Evolutionary conservation across 2,797 vertebrate genomes (phyloP).

Genomic region (Bradypodion ventrale): DNA sequence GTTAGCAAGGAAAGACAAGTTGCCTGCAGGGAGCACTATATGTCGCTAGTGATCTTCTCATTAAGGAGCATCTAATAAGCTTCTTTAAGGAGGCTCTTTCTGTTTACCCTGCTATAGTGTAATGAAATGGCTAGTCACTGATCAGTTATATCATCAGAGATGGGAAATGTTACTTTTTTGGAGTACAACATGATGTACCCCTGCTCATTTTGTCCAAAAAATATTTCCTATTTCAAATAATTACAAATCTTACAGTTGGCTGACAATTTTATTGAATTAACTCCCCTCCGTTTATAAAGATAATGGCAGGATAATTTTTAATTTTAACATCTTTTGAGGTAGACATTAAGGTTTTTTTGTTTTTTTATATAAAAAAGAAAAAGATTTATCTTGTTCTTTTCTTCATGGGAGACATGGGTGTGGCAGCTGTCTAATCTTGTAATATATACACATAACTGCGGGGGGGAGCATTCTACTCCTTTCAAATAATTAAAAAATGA

Average conservation of each 20-base stretch:
- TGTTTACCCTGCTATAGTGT: not conserved
- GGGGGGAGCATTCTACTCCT: slow-evolving; percentile 62
- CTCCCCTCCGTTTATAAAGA: no score
- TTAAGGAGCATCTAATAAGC: not conserved
- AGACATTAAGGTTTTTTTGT: no score
- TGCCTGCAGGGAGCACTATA: not conserved
- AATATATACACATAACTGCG: slow-evolving; percentile 57
- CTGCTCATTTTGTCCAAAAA: not conserved
- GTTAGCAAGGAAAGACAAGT: not conserved
- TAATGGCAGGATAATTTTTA: accelerated
- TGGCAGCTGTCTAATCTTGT: slow-evolving; percentile 28
- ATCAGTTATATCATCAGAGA: not conserved
- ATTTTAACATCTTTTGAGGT: slow-evolving; percentile 13
- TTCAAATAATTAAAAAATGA: slow-evolving; percentile 73
- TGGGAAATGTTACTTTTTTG: not conserved
- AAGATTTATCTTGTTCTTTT: slow-evolving; percentile 29
- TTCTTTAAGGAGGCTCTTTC: no score
- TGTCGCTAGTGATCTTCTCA: not conserved
- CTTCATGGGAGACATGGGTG: slow-evolving; percentile 48
- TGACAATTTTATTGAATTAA: not conserved
- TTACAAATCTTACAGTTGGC: not conserved
- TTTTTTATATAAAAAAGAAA: no score
- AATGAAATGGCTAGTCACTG: not conserved
- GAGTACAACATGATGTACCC: not conserved
- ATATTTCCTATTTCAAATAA: no score